These are phyloP conservation scores for Noctilio leporinus DNA, from an alignment of 2,113 vertebrate species.

Conservation along the genomic window DNA sequence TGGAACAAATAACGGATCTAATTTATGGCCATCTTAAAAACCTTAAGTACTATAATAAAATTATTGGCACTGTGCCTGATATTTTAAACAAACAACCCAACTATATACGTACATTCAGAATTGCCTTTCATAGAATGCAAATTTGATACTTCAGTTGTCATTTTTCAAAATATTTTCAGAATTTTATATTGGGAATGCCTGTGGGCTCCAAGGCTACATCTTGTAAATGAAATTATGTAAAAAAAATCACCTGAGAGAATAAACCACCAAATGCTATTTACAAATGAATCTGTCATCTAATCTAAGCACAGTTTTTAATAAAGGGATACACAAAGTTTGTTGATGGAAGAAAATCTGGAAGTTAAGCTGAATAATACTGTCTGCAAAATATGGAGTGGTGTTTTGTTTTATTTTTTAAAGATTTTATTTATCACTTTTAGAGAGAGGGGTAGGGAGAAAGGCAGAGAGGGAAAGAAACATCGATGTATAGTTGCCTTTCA, in stretches of 20 bases:
- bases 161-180: not conserved
- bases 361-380: not conserved
- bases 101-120: not conserved
- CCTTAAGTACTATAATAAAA: not conserved
- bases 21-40: not conserved
- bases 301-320: not conserved
- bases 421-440: too few species aligned
- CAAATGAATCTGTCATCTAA: not conserved
- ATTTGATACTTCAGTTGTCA: not conserved
- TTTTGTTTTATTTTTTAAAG: too few species aligned
- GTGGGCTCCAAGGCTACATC: not conserved
- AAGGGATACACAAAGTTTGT: not conserved
- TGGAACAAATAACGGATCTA: not conserved
- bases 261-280: not conserved
- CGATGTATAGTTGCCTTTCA: too few species aligned
- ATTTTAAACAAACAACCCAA: not conserved
- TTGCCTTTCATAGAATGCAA: not conserved
- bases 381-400: not conserved
- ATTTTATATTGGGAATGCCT: not conserved
- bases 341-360: not conserved
- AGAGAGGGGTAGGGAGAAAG: too few species aligned
- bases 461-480: too few species aligned
- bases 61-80: not conserved
- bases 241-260: not conserved
- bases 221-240: not conserved